phyloP scores from a whole-genome alignment of 2,113 vertebrate genomes.

The Arizona elegans region DNA sequence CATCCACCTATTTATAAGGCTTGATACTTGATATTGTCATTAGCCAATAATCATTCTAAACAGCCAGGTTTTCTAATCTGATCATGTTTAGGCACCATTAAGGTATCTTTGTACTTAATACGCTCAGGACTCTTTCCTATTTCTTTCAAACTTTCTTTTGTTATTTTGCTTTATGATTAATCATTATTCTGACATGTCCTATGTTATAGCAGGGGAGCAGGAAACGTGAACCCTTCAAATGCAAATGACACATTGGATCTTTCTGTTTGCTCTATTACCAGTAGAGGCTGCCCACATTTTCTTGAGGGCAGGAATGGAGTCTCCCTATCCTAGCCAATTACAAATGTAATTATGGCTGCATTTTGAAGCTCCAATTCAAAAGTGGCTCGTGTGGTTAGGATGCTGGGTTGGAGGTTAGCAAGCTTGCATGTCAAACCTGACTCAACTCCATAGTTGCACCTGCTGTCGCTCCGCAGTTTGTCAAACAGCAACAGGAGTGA shows the following conservation, averaged over 20 bases:
- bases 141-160: not conserved
- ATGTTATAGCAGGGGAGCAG: not conserved
- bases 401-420: not conserved
- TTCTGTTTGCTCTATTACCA: not conserved
- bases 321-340: not conserved
- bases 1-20: not conserved
- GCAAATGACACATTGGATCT: not conserved
- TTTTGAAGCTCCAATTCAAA: not conserved
- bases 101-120: not conserved
- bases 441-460: no score
- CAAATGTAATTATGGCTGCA: not conserved
- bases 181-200: not conserved
- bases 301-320: not conserved
- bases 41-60: not conserved
- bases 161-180: not conserved
- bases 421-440: not conserved
- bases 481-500: no score
- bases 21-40: not conserved
- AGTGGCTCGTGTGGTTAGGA: not conserved
- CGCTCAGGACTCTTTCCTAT: not conserved
- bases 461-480: no score
- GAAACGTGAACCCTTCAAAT: not conserved
- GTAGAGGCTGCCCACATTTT: not conserved
- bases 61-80: not conserved
- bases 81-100: not conserved